Conservation (phyloP, 2,797 vertebrate species). For the Scomberomorus guttatus region DNA sequence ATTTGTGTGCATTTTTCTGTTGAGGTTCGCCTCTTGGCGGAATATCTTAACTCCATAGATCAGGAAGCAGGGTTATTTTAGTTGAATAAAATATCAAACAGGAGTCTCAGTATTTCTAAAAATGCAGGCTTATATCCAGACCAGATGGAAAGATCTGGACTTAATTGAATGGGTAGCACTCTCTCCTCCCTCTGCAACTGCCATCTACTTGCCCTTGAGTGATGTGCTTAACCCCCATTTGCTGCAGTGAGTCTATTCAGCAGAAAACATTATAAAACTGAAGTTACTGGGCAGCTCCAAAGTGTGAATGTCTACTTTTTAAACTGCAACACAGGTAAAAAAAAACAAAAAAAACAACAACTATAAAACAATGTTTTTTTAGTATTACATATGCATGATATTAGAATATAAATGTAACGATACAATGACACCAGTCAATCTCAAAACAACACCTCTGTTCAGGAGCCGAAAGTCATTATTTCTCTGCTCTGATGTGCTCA, state of each 20-base stretch:
- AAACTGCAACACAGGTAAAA: neutral
- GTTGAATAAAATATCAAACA: conserved; percentile 59
- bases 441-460: neutral
- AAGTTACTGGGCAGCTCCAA: neutral
- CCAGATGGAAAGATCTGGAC: conserved; percentile 56
- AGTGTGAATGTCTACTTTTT: neutral
- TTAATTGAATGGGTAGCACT: conserved; percentile 16
- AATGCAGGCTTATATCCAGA: conserved; percentile 39
- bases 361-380: neutral
- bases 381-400: conserved; percentile 1
- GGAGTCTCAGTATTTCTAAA: conserved; percentile 21
- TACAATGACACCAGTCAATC: neutral
- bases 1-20: neutral
- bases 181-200: conserved; percentile 27
- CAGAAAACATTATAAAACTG: conserved; percentile 9
- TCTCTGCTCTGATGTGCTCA: neutral
- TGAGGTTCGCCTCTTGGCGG: conserved; percentile 9
- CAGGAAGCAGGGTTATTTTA: conserved; percentile 50
- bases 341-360: neutral
- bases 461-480: neutral
- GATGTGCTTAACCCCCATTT: conserved; percentile 43
- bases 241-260: conserved; percentile 8
- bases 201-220: conserved; percentile 42
- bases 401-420: too few relatives aligned
- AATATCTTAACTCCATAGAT: conserved; percentile 25